Evolutionary conservation across 2,113 vertebrate genomes (phyloP), one percentile per base, ranked within the genome.

Genomic region (Hypanus sabinus): DNA sequence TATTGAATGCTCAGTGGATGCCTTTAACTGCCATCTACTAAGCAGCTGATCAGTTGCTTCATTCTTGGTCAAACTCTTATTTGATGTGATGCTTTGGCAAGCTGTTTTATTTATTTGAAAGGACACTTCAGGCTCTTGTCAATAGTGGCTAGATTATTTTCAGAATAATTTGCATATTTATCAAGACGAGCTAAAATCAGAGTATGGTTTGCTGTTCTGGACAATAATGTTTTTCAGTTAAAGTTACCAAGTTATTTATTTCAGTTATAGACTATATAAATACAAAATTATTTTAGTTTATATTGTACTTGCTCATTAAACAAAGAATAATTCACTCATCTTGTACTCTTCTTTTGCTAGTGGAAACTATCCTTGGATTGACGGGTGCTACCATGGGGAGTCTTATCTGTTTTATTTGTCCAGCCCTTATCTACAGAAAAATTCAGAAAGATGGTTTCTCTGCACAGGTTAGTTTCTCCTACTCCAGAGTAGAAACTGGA

Each of bases 311-410:
- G 62, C 30, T 12, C 68, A 55, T 46, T 93, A 93, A 93, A 11
- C 27, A 46, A 75, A 93, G 70, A 65, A 27, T 38, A 65, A 55
- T 73, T 9, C 9, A 93, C 16, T 93, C 46, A 55, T 73, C 24
- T 73, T 73, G 73, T 8, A 73, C 65, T 18, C 60, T 94, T 57
- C 94, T 24, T 94, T 95, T 90, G 71, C 93, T 55, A 99, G 99
- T 99, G 97, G 99, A 99, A 96, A 99, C 99, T 0, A 97, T 99
- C 95, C 96, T 99, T 95, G 99, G 98, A 94, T 97, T 99, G 94
- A 99, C 99, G 0, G 99, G 99, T 83, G 99, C 99, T 2, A 99
- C 98, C 0, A 99, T 98, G 98, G 99, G 99, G 68, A 99, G 98
- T 95, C 97, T 99, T 95, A 99, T 99, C 96, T 99, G 99, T 96